Evolutionary conservation across 2,888 invertebrate genomes (phyloP), one percentile per base, ranked within the genome.

Genomic region (Pachliopta kotzebuea): DNA sequence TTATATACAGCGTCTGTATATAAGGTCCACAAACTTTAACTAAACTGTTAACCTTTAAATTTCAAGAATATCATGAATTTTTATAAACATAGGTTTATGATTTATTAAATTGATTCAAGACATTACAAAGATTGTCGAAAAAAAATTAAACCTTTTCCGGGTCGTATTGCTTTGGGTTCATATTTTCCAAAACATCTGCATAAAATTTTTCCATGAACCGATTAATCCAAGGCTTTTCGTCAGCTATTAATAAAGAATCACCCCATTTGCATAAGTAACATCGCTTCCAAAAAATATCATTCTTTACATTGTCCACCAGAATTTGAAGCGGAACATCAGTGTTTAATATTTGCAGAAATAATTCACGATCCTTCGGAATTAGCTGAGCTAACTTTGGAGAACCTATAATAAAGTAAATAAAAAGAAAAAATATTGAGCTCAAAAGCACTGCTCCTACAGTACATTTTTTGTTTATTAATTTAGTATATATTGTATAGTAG

Each of bases 251-350:
- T 1, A 88, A 82, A 49, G 74, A 76, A 73, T 86, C 84, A 0
- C 71, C 68, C 85, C 90, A 91, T 69, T 81, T 85, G 0, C 85
- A 78, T 50, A 76, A 74, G 67, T 90, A 92, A 63, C 85, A 90
- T 68, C 88, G 80, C 75, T 86, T 88, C 92, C 92, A 92, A 76
- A 92, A 92, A 68, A 88, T 80, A 68, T 92, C 89, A 72, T 82
- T 87, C 75, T 86, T 84, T 37, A 92, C 88, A 70, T 89, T 88
- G 64, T 90, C 88, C 0, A 89, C 89, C 68, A 92, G 76, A 68
- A 89, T 82, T 74, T 86, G 82, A 21, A 92, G 77, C 1, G 90
- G 84, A 0, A 87, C 81, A 66, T 88, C 75, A 1, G 86, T 86
- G 53, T 86, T 78, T 23, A 92, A 74, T 62, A 88, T 80, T 80